phyloP scores from a whole-genome alignment of 2,797 vertebrate species.

The Hippocampus kuda region DNA sequence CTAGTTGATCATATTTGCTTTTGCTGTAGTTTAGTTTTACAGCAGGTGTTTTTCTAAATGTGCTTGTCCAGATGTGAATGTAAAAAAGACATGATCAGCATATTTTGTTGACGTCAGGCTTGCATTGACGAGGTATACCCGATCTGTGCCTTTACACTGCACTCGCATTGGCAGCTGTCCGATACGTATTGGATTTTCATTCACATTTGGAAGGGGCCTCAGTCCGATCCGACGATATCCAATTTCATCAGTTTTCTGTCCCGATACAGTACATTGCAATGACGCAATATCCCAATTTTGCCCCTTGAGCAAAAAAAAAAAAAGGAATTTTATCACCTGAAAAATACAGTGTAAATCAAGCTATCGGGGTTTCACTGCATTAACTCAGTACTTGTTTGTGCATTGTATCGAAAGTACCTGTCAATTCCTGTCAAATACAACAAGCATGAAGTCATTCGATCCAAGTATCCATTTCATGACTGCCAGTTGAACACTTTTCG shows the following conservation, averaged over 20 bases:
- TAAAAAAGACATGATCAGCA: no score
- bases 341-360: not conserved
- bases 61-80: no score
- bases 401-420: constrained; percentile 28
- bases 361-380: not conserved
- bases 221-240: not conserved
- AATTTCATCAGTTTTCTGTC: not conserved
- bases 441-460: constrained; percentile 50
- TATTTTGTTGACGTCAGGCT: no score
- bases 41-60: no score
- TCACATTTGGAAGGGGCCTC: not conserved
- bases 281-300: not conserved
- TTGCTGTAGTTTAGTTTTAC: no score
- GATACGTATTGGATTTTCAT: not conserved
- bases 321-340: not conserved
- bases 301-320: not conserved
- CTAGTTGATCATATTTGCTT: no score
- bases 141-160: not conserved
- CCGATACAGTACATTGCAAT: not conserved
- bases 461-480: constrained; percentile 68
- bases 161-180: not conserved
- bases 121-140: no score
- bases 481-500: constrained; percentile 49
- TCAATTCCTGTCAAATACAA: constrained; percentile 48
- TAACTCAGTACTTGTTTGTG: not conserved